Base-by-base conservation (phyloP, 2,113 vertebrate genomes). In the Tragelaphus strepsiceros region DNA sequence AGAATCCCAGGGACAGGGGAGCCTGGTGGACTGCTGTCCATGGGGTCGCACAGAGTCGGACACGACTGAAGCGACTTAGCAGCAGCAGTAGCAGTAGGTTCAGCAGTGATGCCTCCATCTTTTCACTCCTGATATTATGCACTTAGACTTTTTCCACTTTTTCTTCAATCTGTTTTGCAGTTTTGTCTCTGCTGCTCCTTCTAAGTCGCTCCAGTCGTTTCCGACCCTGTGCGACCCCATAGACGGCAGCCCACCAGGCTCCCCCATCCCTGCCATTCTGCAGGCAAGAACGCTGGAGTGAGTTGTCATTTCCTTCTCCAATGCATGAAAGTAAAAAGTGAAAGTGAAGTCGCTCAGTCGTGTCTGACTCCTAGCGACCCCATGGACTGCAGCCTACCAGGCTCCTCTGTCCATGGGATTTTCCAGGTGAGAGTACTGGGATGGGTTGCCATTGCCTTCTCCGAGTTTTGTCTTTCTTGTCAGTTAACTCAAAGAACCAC, bases 181-280 rank as follows among this genome's bases (percentile, higher is more conserved):
- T 84, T 35, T 67, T 84, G 67, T 39, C 67, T 39, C 19, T 80
- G 62, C 62, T 64, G 30, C 62, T 64, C 15, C 62, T 64, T 3
- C 30, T n/a, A 17, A n/a, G 30, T 64, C 1, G 0, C 62, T 64
- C n/a, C 1, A 64, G 62, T 64, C 7, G 0, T 64, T 30, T n/a
- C 62, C 0, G 0, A 17, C 62, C 8, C 7, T 64, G 7, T 64
- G 62, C 1, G 7, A n/a, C 30, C 62, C 62, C 62, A 17, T n/a
- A n/a, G 62, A n/a, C 0, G 15, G 15, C 62, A 64, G 30, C 62
- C 61, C 15, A 4, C 30, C 30, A 64, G 6, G 3, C 14, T 62
- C 6, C 61, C 28, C 14, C 6, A 0, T 32, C 61, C 61, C 61
- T 62, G 28, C 14, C 28, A 62, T 62, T 62, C 30, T 62, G 28